Evolutionary conservation across 1,140 invertebrate genomes (phyloP).

Genomic region (Hycleus cichorii): DNA sequence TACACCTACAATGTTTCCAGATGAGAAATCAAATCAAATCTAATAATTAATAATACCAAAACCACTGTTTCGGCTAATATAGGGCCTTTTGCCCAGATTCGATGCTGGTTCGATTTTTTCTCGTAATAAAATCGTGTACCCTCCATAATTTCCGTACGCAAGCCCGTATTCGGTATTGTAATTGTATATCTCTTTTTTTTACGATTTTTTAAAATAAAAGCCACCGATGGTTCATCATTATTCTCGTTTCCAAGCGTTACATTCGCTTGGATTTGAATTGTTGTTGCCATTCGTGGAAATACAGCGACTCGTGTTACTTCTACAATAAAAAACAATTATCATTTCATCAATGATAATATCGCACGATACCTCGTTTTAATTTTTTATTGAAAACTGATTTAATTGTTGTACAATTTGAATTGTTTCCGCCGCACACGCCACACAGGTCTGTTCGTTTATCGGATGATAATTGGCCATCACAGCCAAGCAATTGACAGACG

Average conservation of each 20-base stretch:
- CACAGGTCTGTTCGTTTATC: conserved; percentile 52
- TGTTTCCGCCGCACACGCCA: conserved; percentile 62
- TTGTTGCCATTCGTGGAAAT: conserved; percentile 38
- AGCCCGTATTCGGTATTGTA: conserved; percentile 35
- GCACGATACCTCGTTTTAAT: conserved; percentile 44
- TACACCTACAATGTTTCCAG: not conserved
- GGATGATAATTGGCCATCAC: conserved; percentile 62
- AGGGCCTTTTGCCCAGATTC: conserved; percentile 50
- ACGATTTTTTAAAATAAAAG: conserved; percentile 42
- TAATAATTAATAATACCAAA: conserved; percentile 43
- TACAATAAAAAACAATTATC: conserved; percentile 22
- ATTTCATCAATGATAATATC: not conserved
- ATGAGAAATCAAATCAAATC: not conserved
- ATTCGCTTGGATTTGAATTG: conserved; percentile 32
- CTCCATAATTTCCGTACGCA: conserved; percentile 40
- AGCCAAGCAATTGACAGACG: conserved; percentile 51
- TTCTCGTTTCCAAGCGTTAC: conserved; percentile 13
- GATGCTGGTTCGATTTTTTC: conserved; percentile 43
- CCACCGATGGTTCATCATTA: conserved; percentile 21
- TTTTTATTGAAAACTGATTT: conserved; percentile 43
- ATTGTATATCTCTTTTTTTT: conserved; percentile 33
- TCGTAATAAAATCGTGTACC: conserved; percentile 50
- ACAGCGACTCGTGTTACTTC: conserved; percentile 48
- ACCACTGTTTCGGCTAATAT: conserved; percentile 49
- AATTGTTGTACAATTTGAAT: conserved; percentile 50